Evolutionary conservation across 2,888 invertebrate species (phyloP).

Genomic region (Bruchidius siliquastri): DNA sequence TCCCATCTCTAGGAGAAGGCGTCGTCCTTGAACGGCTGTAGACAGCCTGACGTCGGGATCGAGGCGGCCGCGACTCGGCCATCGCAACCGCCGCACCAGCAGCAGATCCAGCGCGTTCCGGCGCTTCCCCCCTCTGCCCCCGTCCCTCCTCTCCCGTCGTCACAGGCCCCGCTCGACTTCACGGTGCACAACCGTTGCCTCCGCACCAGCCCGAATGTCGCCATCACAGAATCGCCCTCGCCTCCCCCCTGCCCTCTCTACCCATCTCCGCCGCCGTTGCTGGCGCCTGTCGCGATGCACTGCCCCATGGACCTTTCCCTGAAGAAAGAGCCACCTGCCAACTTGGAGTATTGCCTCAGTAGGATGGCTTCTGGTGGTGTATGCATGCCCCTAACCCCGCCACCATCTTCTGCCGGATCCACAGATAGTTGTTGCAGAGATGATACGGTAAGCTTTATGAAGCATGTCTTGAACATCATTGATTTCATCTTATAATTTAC

Average conservation of each 20-base stretch:
- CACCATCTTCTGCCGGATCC: slow-evolving; percentile 3
- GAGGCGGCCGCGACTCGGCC: slow-evolving; percentile 15
- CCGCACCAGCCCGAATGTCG: slow-evolving; percentile 34
- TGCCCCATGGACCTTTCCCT: slow-evolving; percentile 46
- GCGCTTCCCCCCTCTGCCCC: slow-evolving; percentile 31
- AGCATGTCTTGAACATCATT: background rate
- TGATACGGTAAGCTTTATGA: background rate
- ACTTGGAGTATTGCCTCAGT: slow-evolving; percentile 7
- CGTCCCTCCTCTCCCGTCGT: slow-evolving; percentile 25
- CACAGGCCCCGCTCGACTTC: slow-evolving; percentile 37
- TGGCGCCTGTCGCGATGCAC: background rate
- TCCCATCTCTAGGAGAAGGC: background rate
- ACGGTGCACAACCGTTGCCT: slow-evolving; percentile 35
- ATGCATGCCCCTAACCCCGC: slow-evolving; percentile 16
- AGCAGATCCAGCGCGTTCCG: slow-evolving; percentile 28
- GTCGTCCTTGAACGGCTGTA: slow-evolving; percentile 39
- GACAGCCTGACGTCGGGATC: slow-evolving; percentile 46
- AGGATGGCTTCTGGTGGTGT: slow-evolving; percentile 17
- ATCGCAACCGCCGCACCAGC: slow-evolving; percentile 15
- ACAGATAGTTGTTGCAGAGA: background rate
- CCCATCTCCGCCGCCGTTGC: slow-evolving; percentile 29
- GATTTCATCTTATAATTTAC: too few relatives aligned
- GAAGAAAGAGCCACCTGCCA: slow-evolving; percentile 27
- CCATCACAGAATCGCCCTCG: slow-evolving; percentile 31
- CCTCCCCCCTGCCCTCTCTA: slow-evolving; percentile 33